Evolutionary conservation across 1,140 invertebrate species (phyloP).

Genomic region (Orius insidiosus): DNA sequence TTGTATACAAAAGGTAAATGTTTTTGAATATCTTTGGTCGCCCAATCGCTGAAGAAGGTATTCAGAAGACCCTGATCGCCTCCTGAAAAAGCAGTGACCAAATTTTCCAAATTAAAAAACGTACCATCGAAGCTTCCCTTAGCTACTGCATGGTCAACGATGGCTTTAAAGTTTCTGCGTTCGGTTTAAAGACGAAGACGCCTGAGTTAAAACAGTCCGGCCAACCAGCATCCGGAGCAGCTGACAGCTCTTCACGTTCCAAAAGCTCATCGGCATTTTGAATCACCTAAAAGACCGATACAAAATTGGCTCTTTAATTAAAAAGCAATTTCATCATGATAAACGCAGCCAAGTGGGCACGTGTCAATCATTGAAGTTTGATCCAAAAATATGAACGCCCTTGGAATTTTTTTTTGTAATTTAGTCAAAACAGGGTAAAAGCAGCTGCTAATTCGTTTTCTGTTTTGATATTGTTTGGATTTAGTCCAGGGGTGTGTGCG

Average conservation of each 20-base stretch:
- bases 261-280: slow-evolving; percentile 89
- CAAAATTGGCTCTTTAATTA: no score
- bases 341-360: not conserved
- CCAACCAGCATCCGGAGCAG: slow-evolving; percentile 89
- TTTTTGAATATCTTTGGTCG: slow-evolving; percentile 71
- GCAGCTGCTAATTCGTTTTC: no score
- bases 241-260: slow-evolving; percentile 81
- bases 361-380: not conserved
- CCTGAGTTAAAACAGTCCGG: slow-evolving; percentile 94
- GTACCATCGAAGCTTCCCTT: slow-evolving; percentile 84
- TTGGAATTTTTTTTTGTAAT: no score
- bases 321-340: no score
- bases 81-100: slow-evolving; percentile 38
- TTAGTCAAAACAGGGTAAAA: no score
- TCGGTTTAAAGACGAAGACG: slow-evolving; percentile 86
- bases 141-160: slow-evolving; percentile 58
- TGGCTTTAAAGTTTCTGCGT: slow-evolving; percentile 55
- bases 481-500: no score
- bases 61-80: slow-evolving; percentile 92
- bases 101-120: no score
- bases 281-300: slow-evolving; percentile 46
- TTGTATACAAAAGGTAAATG: slow-evolving; percentile 97
- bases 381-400: no score
- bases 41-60: slow-evolving; percentile 84
- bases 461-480: no score